phyloP scores from a whole-genome alignment of 1,140 invertebrate species.

The Drosophila lacertosa region DNA sequence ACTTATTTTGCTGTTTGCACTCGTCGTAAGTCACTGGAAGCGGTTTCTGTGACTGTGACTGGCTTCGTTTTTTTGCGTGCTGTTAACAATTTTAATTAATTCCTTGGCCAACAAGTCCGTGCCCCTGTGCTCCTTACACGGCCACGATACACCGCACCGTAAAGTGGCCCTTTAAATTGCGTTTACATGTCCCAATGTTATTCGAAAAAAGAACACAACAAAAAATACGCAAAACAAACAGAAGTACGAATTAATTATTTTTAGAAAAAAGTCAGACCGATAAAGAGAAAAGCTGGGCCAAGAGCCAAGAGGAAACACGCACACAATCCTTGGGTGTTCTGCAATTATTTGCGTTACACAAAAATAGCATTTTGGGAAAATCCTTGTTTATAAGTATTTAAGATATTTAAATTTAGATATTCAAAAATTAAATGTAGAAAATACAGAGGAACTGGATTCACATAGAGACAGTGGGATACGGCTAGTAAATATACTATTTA shows the following conservation, averaged over 20 bases:
- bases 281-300: not conserved
- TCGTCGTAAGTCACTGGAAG: not conserved
- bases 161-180: conserved; percentile 11
- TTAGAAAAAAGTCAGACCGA: not conserved
- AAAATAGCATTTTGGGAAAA: not conserved
- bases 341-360: not conserved
- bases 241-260: conserved; percentile 19
- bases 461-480: too few relatives aligned
- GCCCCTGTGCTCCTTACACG: too few relatives aligned
- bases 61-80: conserved; percentile 34
- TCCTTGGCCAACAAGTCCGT: conserved; percentile 8
- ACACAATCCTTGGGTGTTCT: not conserved
- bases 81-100: conserved; percentile 44
- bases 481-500: too few relatives aligned
- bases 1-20: not conserved
- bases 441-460: too few relatives aligned
- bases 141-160: too few relatives aligned
- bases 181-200: conserved; percentile 12
- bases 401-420: too few relatives aligned
- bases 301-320: not conserved
- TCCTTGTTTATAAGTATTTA: too few relatives aligned
- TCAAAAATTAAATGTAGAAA: too few relatives aligned
- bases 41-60: not conserved
- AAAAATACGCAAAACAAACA: conserved; percentile 5
- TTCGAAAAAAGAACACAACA: not conserved